Conservation (phyloP, 2,797 vertebrate genomes). For the Percopsis omiscomaycus region DNA sequence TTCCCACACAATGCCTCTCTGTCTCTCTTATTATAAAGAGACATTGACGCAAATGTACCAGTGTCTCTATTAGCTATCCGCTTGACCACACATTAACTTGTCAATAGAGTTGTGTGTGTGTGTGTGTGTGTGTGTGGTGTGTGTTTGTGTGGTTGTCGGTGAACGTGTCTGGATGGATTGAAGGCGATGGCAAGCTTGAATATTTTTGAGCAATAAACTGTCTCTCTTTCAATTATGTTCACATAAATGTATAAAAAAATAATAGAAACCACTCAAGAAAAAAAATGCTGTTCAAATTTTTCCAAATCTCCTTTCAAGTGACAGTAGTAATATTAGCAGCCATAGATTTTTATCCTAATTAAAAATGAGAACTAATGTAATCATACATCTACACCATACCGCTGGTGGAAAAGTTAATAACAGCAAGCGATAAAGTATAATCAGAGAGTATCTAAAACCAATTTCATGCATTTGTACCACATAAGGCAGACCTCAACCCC, state of each 20-base stretch:
- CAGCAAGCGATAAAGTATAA: background rate
- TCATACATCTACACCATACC: background rate
- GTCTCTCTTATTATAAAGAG: background rate
- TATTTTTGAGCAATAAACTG: background rate
- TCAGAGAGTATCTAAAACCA: too few species aligned
- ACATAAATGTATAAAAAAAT: background rate
- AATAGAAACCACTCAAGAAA: background rate
- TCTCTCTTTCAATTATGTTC: background rate
- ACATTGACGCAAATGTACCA: background rate
- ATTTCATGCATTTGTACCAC: too few species aligned
- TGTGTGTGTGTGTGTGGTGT: constrained; percentile 1
- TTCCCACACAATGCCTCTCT: background rate
- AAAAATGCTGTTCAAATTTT: too few species aligned
- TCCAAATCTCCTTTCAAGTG: too few species aligned
- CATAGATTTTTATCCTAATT: too few species aligned
- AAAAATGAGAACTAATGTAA: too few species aligned
- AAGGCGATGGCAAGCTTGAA: background rate
- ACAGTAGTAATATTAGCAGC: too few species aligned
- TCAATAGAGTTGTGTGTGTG: constrained; percentile 44
- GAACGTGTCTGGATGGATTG: background rate
- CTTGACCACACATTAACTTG: constrained; percentile 42
- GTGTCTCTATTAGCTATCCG: constrained; percentile 50
- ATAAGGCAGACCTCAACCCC: too few species aligned
- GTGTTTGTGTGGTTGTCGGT: background rate
- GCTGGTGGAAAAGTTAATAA: background rate